Base-by-base conservation (phyloP, 2,113 vertebrate genomes). In the Pogonocichla stellata region DNA sequence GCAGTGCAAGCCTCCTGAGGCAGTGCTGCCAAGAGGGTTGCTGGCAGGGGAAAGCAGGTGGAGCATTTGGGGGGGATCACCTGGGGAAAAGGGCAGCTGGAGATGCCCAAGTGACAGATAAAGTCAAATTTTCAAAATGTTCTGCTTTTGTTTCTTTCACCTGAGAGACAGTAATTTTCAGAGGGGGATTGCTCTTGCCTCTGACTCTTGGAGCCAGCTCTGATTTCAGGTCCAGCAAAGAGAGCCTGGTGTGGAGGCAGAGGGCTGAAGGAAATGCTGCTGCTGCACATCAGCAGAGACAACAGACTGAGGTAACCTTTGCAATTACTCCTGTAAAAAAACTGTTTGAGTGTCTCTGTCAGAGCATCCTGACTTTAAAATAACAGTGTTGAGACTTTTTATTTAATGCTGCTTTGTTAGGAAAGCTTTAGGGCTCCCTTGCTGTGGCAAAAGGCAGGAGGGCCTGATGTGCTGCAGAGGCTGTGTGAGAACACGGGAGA, bases 31-130 rank as follows among this genome's bases (percentile, higher is more conserved):
- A 12, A 15, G 56, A 60, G n/a, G 34, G 33, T 23, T 15, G 23
- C 45, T 73, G 54, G 48, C 2, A 19, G 1, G 1, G 22, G n/a
- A 5, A 72, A 22, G 9, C 0, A 0, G 20, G 10, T 5, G 3
- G 9, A 18, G 5, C 4, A 4, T 66, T 6, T 15, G 2, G 14
- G 36, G 33, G 10, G 22, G 3, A 4, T 9, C 10, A 19, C 13
- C 5, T 25, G 12, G 13, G 45, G 7, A 38, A 50, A 65, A 61
- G 24, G 10, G 29, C 47, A 28, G 43, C 0, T 1, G 45, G 31
- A 48, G 36, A n/a, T 51, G 22, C 6, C 29, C 57, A 62, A 20
- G 7, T 0, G 6, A 47, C 24, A 69, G 73, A 33, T 31, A 1
- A 61, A 77, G 18, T 29, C 1, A 19, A 20, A 14, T 56, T 79